Evolutionary conservation across 2,113 vertebrate species (phyloP).

Genomic region (Cyphomyrus discorhynchus): DNA sequence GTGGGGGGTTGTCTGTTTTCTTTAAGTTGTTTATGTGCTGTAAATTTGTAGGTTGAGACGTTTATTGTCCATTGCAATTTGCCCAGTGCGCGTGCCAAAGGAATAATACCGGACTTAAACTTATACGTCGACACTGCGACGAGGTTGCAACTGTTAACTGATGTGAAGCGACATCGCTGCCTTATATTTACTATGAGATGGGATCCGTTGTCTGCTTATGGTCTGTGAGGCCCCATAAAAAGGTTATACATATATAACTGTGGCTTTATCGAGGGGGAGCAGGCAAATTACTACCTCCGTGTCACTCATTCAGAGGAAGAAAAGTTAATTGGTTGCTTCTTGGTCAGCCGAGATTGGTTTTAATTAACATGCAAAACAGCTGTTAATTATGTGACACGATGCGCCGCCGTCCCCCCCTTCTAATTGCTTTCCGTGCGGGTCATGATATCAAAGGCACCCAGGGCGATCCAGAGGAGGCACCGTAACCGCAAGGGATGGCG

Average conservation of each 20-base stretch:
- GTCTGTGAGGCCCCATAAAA: constrained; percentile 21
- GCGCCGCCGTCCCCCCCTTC: constrained; percentile 43
- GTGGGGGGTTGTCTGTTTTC: not conserved
- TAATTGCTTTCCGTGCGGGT: constrained; percentile 51
- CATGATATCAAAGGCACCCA: constrained; percentile 46
- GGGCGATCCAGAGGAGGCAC: not conserved
- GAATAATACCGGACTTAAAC: not conserved
- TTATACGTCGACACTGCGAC: not conserved
- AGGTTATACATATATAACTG: constrained; percentile 38
- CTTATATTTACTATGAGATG: not conserved
- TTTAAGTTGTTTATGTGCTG: not conserved
- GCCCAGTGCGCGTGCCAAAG: not conserved
- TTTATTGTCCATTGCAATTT: not conserved
- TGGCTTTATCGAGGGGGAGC: constrained; percentile 41
- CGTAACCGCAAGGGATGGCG: not conserved
- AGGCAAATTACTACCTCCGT: constrained; percentile 43
- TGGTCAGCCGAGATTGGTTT: constrained; percentile 57
- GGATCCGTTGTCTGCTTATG: not conserved
- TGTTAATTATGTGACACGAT: constrained; percentile 58
- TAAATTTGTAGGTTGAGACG: not conserved
- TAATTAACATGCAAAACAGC: constrained; percentile 58
- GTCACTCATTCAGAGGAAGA: constrained; percentile 38
- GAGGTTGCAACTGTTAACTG: not conserved
- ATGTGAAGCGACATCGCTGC: not conserved
- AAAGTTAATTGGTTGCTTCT: constrained; percentile 59